phyloP scores from a whole-genome alignment of 1,140 invertebrate species.

The Monomorium pharaonis region DNA sequence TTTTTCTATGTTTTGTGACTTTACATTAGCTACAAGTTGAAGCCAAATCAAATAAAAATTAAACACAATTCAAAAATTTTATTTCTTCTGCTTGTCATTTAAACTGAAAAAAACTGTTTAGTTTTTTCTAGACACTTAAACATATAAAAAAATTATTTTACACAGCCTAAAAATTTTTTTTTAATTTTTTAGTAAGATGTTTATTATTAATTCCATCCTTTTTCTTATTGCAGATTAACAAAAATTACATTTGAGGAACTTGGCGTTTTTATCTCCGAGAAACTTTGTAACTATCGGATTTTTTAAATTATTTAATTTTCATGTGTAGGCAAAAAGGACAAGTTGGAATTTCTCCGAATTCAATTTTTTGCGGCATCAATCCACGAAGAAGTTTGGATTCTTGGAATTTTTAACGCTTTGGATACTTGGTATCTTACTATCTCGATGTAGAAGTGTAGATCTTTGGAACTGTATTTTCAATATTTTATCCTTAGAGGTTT shows the following conservation, averaged over 20 bases:
- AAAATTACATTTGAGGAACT: background rate
- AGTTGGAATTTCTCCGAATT: background rate
- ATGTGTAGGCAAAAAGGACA: background rate
- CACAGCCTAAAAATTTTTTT: too few species aligned
- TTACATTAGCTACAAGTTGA: too few species aligned
- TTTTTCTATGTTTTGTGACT: too few species aligned
- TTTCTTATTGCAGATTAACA: background rate
- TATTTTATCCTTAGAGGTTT: constrained; percentile 38
- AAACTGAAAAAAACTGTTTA: background rate
- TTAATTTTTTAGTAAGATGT: background rate
- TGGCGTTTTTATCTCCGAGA: background rate
- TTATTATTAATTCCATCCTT: background rate
- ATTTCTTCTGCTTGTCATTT: background rate
- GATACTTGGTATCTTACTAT: constrained; percentile 31
- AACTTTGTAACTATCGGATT: background rate
- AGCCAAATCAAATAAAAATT: background rate
- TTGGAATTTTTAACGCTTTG: constrained; percentile 35
- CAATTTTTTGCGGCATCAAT: background rate
- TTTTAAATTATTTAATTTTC: background rate
- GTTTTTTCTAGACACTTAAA: background rate
- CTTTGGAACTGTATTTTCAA: constrained; percentile 16
- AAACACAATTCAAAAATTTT: background rate
- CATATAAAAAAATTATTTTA: background rate
- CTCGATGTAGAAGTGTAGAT: constrained; percentile 27
- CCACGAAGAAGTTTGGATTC: constrained; percentile 13